Evolutionary conservation across 23 tunicate species (phyloP), one percentile per base, ranked within the genome.

Genomic region (Botrylloides violaceus): DNA sequence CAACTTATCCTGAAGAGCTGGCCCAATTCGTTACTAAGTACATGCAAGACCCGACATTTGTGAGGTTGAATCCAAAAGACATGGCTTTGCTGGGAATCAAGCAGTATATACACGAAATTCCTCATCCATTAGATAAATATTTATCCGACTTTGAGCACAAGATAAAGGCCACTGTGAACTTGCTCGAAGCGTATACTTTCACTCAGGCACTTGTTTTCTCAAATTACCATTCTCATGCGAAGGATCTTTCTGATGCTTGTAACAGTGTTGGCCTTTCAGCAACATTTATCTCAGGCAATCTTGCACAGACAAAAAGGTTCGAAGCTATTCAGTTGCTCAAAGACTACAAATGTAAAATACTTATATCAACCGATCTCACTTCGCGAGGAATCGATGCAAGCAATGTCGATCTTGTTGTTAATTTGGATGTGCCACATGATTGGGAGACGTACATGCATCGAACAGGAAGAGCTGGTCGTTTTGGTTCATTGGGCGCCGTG

Each of bases 381-480:
- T 76, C 97, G 55, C 39, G 97, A 3, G 97, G 97, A 0, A 90
- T 90, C 50, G 97, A 90, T 58, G 97, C 97, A 2, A 77, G 83
- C 20, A 83, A 90, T 38, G 97, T 90, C 2, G 90, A 90, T 48
- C 23, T 90, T 62, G 97, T 90, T 25, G 66, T 90, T 4, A 90
- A 90, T 56, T 70, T 90, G 89, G 97, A 90, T 37, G 70, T 90
- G 3, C 85, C 97, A 2, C 28, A 2, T 28, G 90, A 83, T 18
- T 90, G 97, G 97, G 97, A 90, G 47, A 90, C 97, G 26, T 90
- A 90, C 78, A 61, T 90, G 90, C 97, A 90, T 59, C 39, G 97
- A 37, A 90, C 79, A 50, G 97, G 97, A 4, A 65, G 97, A 62
- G 97, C 97, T 1, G 97, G 97, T 32, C 73, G 97, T 71, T 87